phyloP scores from a whole-genome alignment of 2,113 vertebrate genomes.

The Gracilinanus agilis region DNA sequence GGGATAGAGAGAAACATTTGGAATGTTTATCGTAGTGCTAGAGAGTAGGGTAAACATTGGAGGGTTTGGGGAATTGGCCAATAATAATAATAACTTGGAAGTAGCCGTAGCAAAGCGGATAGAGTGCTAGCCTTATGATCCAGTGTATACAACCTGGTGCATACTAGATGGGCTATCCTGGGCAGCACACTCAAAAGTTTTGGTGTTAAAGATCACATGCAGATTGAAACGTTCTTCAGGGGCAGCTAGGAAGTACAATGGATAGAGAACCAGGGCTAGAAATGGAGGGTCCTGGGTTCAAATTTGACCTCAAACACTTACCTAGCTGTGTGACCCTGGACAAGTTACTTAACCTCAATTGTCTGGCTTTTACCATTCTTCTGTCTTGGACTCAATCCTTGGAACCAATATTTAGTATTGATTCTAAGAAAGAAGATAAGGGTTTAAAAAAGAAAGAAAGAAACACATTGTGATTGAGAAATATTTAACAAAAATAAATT shows the following conservation, averaged over 20 bases:
- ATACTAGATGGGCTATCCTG: neutral
- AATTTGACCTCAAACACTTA: neutral
- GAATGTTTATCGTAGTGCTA: constrained; percentile 30
- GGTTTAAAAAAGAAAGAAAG: too few species aligned
- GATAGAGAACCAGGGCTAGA: neutral
- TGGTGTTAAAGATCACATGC: neutral
- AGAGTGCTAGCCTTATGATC: neutral
- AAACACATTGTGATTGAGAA: too few species aligned
- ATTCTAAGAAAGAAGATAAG: too few species aligned
- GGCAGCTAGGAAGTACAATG: neutral
- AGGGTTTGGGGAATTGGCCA: neutral
- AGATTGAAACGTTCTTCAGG: neutral
- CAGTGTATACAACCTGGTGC: neutral
- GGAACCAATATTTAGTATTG: too few species aligned
- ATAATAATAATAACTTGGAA: neutral
- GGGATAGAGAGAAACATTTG: neutral
- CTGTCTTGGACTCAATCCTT: too few species aligned
- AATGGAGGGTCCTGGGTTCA: neutral
- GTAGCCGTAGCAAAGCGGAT: neutral
- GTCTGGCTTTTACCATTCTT: too few species aligned
- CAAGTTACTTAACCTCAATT: neutral
- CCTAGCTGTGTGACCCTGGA: neutral
- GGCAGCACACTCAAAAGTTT: neutral
- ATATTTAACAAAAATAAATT: too few species aligned
- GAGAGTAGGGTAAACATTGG: neutral